Base-by-base conservation (phyloP, 2,888 invertebrate genomes). In the Eutolmus rufibarbis region DNA sequence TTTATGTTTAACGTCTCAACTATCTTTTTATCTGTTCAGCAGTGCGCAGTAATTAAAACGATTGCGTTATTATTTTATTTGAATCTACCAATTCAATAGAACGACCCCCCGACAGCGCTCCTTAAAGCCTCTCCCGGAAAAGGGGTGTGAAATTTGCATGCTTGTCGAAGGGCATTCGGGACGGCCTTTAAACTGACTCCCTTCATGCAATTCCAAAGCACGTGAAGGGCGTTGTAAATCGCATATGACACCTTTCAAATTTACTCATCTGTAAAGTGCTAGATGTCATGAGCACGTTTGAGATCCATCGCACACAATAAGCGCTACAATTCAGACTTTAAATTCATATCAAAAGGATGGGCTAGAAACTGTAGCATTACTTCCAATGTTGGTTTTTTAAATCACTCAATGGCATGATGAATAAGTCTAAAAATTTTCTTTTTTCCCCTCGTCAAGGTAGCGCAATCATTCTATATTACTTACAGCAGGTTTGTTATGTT, bases 61-160 rank as follows among this genome's bases (percentile, higher is more conserved):
- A 56, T 5, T 14, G 23, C 2, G 12, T 12, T 28, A 34, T 51
- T 51, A 51, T 51, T 51, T 51, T 51, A 51, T 51, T 51, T 81
- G 56, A 56, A 31, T 28, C 2, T 57, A 9, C 28, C 78, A 12
- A 43, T 78, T 34, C 51, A 28, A 81, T 56, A 56, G n/a, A 51
- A 81, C 28, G 51, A 81, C 28, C 81, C 81, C 51, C 81, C 23
- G 2, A 43, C 37, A n/a, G n/a, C 37, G 2, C n/a, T 0, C n/a
- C 19, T 31, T 19, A 37, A 7, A 5, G n/a, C n/a, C 16, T 28
- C 28, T 37, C 31, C 9, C 40, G 76, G n/a, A 9, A 51, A 81
- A 81, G 56, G 81, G 81, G 81, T 81, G 81, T 5, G 16, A 28
- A 51, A 81, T 81, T 81, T 81, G 56, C 51, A 81, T 51, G 51